Percentiles rank a stretch among this genome's conserved stretches.
phyloP scores from a whole-genome alignment of 2,888 invertebrate genomes.

The Orthosia gracilis region DNA sequence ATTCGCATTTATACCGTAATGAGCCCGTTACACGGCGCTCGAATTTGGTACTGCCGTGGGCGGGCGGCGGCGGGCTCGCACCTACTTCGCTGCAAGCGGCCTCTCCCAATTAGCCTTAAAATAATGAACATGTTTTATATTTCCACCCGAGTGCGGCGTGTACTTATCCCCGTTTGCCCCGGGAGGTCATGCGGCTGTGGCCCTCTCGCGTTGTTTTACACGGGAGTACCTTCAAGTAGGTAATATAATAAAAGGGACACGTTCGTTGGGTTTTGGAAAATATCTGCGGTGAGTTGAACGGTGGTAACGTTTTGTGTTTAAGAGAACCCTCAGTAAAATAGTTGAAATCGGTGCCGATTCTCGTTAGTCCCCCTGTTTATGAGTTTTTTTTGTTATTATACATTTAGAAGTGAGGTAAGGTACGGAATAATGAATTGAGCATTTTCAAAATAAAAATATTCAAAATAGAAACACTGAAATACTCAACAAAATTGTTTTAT shows the following conservation, averaged over 20 bases:
- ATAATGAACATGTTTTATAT: slow-evolving; percentile 92
- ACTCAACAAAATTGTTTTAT: not conserved
- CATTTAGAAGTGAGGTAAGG: not conserved
- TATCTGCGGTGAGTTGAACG: slow-evolving; percentile 67
- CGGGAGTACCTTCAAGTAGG: slow-evolving; percentile 81
- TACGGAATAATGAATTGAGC: not conserved
- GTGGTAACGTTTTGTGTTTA: slow-evolving; percentile 74
- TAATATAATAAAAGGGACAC: slow-evolving; percentile 81
- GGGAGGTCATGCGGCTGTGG: slow-evolving; percentile 87
- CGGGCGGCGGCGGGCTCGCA: slow-evolving; percentile 84
- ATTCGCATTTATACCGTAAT: slow-evolving; percentile 83
- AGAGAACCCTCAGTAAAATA: slow-evolving; percentile 72
- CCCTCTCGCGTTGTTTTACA: slow-evolving; percentile 80
- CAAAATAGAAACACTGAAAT: not conserved
- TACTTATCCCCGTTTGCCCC: slow-evolving; percentile 89
- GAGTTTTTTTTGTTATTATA: slow-evolving; percentile 8
- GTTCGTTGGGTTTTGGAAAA: slow-evolving; percentile 74
- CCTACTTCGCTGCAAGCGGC: slow-evolving; percentile 88
- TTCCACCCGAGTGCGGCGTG: slow-evolving; percentile 89
- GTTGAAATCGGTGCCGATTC: slow-evolving; percentile 66
- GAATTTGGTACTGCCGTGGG: slow-evolving; percentile 88
- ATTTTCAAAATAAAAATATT: not conserved
- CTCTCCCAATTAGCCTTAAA: slow-evolving; percentile 91
- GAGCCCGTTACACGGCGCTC: slow-evolving; percentile 84
- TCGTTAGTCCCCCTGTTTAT: slow-evolving; percentile 55